phyloP scores from a whole-genome alignment of 2,113 vertebrate genomes.

The Ahaetulla prasina region DNA sequence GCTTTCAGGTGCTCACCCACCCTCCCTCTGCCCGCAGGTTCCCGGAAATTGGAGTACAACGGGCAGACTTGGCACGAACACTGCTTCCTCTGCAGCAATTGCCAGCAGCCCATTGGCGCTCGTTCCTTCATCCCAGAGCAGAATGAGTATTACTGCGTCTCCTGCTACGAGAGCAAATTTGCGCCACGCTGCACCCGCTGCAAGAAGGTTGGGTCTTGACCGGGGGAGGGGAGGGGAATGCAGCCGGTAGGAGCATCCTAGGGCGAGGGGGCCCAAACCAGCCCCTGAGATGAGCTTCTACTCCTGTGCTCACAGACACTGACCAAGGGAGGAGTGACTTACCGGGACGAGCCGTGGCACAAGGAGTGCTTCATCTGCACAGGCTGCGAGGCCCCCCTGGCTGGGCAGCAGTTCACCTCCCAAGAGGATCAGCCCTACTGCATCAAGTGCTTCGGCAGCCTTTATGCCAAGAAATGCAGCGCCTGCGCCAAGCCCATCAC shows the following conservation, averaged over 20 bases:
- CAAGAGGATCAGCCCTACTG: slow-evolving; percentile 93
- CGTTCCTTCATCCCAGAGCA: slow-evolving; percentile 98
- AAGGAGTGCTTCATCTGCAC: slow-evolving; percentile 97
- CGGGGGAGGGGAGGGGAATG: rapidly evolving
- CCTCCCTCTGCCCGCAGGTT: slow-evolving; percentile 70
- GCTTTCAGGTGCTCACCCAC: background rate
- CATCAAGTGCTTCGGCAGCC: slow-evolving; percentile 91
- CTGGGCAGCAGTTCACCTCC: slow-evolving; percentile 97
- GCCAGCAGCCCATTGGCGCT: slow-evolving; percentile 93
- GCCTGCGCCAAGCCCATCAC: slow-evolving; percentile 95
- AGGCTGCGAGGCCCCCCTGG: slow-evolving; percentile 88
- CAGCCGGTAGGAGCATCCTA: background rate
- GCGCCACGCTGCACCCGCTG: slow-evolving; percentile 95
- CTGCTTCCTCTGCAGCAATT: slow-evolving; percentile 95
- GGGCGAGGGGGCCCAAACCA: background rate
- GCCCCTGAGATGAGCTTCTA: rapidly evolving
- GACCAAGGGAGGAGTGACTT: slow-evolving; percentile 96
- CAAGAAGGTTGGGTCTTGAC: slow-evolving; percentile 80
- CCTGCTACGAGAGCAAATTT: slow-evolving; percentile 97
- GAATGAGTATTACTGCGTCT: slow-evolving; percentile 93
- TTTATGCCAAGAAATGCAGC: slow-evolving; percentile 96
- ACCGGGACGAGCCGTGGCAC: slow-evolving; percentile 96
- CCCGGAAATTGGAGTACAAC: slow-evolving; percentile 92
- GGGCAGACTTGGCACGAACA: slow-evolving; percentile 95
- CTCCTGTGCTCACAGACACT: slow-evolving; percentile 74